Conservation (phyloP, 2,888 invertebrate species). For the Aphrophora alni region DNA sequence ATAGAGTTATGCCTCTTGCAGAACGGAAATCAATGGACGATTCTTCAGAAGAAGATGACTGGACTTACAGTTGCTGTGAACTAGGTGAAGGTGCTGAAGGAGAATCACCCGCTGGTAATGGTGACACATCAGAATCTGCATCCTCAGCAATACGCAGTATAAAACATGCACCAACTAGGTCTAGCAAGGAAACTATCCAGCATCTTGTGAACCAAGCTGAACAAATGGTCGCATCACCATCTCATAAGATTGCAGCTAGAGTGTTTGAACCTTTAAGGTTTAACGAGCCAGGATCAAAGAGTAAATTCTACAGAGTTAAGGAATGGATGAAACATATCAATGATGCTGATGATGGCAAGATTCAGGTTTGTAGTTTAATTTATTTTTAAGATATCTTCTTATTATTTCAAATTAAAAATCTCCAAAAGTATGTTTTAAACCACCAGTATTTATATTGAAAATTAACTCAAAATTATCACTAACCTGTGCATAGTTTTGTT, state of each 20-base stretch:
- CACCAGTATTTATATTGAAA: no score
- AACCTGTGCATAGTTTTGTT: no score
- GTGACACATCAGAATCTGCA: conserved; percentile 45
- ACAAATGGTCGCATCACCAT: conserved; percentile 65
- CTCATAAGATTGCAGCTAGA: conserved; percentile 53
- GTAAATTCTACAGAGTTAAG: conserved; percentile 42
- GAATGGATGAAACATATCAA: conserved; percentile 44
- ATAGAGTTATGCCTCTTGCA: conserved; percentile 57
- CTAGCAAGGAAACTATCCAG: conserved; percentile 67
- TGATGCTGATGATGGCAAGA: conserved; percentile 15
- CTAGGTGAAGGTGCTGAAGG: conserved; percentile 16
- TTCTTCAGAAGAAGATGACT: conserved; percentile 67
- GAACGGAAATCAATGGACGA: conserved; percentile 59
- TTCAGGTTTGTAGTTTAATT: conserved; percentile 18
- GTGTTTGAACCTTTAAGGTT: conserved; percentile 63
- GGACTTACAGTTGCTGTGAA: conserved; percentile 64
- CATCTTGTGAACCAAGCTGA: conserved; percentile 82
- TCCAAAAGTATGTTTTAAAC: no score
- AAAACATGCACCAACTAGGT: conserved; percentile 41
- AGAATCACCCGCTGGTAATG: conserved; percentile 46
- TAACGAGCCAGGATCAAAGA: conserved; percentile 56
- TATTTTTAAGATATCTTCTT: no score
- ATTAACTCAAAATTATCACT: no score
- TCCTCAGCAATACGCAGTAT: conserved; percentile 34
- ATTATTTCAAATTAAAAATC: no score